Evolutionary conservation across 1,140 invertebrate genomes (phyloP), one percentile per base, ranked within the genome.

Genomic region (Dendrolimus kikuchii): DNA sequence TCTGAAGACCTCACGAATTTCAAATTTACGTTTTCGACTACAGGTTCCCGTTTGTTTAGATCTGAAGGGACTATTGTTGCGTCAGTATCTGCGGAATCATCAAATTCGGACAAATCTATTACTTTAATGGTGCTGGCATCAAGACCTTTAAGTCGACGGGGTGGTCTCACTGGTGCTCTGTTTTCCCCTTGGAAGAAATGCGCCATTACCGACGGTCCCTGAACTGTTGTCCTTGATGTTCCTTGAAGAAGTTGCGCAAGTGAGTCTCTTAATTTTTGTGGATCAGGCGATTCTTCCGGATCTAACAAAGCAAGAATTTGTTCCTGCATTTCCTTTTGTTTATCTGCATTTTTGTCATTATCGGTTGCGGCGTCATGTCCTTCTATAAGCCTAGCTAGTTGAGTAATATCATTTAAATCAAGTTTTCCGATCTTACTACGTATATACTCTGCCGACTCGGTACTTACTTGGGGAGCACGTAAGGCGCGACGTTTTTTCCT

Each of bases 401-500:
- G 64, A n/a, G 74, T 75, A 40, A 86, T 75, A 50, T 82, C 77
- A 42, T 82, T 70, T 53, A 86, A 70, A 50, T 78, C 71, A 51
- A 86, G 66, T 60, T 77, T 77, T 23, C 74, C 78, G 61, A 86
- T 80, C 57, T 77, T 74, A 64, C 74, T 75, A 43, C 78, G 71
- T 47, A 83, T 72, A 48, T 77, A 75, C 47, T 86, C 82, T 7
- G 73, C 74, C 8, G 77, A 62, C 56, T 81, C 78, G 52, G 62
- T 86, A 86, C 82, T 86, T 86, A 86, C 82, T 74, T 85, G 81
- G 55, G 68, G 67, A 4, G 76, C 59, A 38, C 77, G 68, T 7
- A 71, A 41, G 38, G 66, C 64, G 52, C 80, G 78, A 5, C 80
- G 72, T 59, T 81, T 83, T 63, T 71, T 76, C 57, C 62, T 73